Evolutionary conservation across 2,113 vertebrate genomes (phyloP).

Genomic region (Rhynchomys soricoides): DNA sequence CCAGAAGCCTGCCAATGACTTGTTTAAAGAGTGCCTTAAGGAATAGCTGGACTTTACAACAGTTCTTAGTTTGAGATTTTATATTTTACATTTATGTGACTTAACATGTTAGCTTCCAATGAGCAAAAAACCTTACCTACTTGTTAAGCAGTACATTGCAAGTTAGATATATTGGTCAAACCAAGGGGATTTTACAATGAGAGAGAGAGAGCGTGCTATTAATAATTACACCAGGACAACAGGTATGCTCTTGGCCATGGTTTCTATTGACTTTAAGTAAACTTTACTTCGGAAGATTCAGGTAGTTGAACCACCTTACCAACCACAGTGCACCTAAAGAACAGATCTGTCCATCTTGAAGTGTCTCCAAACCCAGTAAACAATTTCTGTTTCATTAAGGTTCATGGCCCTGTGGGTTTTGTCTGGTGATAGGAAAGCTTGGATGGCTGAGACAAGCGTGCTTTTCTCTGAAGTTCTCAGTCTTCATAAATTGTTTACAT

Average conservation of each 20-base stretch:
- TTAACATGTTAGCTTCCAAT: constrained; percentile 55
- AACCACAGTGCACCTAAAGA: not conserved
- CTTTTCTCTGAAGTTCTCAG: not conserved
- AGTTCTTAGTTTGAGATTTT: constrained; percentile 49
- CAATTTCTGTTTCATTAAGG: not conserved
- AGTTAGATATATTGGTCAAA: not conserved
- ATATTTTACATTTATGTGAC: constrained; percentile 45
- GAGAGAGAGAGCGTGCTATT: not conserved
- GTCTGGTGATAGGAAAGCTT: not conserved
- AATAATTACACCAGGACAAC: not conserved
- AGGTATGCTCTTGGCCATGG: not conserved
- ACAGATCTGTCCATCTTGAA: not conserved
- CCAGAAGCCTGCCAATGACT: constrained; percentile 54
- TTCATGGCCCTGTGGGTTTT: not conserved
- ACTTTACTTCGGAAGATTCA: not conserved
- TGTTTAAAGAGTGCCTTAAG: constrained; percentile 55
- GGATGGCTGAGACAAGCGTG: not conserved
- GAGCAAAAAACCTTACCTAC: constrained; percentile 18
- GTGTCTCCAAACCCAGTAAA: not conserved
- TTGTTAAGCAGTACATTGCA: not conserved
- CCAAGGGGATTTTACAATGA: not conserved
- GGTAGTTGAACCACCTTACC: not conserved
- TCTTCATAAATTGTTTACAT: not conserved
- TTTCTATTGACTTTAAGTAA: constrained; percentile 43
- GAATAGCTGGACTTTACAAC: constrained; percentile 50